Evolutionary conservation across 2,797 vertebrate genomes (phyloP).

Genomic region (Parauchenoglanis punctatus): DNA sequence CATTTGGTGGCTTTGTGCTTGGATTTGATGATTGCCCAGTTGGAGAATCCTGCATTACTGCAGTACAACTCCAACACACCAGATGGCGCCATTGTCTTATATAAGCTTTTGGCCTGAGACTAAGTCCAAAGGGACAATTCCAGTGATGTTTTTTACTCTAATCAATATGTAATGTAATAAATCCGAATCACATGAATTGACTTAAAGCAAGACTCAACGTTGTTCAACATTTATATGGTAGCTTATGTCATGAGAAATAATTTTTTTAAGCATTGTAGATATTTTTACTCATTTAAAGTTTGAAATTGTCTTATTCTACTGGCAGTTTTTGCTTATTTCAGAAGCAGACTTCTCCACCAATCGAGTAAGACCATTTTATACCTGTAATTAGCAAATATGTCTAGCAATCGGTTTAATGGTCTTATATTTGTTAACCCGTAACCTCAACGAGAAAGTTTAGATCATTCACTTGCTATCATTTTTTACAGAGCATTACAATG

Average conservation of each 20-base stretch:
- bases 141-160: neutral
- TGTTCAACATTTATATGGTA: neutral
- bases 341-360: neutral
- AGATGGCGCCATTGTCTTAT: constrained; percentile 67
- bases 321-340: neutral
- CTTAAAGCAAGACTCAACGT: neutral
- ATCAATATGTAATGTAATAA: neutral
- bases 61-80: constrained; percentile 54
- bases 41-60: neutral
- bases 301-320: no score
- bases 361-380: neutral
- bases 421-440: neutral
- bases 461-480: neutral
- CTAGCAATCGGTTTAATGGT: neutral
- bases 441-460: no score
- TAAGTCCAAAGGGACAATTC: neutral
- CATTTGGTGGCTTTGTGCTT: neutral
- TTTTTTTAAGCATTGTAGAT: neutral
- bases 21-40: neutral
- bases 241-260: neutral
- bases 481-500: neutral
- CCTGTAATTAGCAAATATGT: neutral
- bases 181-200: neutral
- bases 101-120: neutral
- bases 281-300: neutral